These are phyloP conservation scores for Thryonomys swinderianus DNA, from an alignment of 2,113 vertebrate species.

Conservation along the genomic window DNA sequence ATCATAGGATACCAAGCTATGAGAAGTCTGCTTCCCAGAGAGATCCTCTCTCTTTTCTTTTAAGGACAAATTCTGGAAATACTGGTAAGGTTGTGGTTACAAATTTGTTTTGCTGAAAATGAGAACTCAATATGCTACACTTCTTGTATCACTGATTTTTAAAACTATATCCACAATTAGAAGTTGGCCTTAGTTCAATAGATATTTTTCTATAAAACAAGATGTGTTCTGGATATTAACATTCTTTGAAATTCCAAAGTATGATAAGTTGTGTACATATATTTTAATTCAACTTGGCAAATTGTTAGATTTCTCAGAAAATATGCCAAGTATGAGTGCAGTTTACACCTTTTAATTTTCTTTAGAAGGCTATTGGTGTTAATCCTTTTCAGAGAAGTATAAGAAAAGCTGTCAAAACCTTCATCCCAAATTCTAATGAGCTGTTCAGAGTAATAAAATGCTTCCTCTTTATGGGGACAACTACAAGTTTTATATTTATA, in stretches of 20 bases:
- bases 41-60: background rate
- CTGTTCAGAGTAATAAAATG: background rate
- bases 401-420: background rate
- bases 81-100: background rate
- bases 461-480: background rate
- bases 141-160: background rate
- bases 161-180: background rate
- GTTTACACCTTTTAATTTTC: background rate
- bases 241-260: background rate
- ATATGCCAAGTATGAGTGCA: background rate
- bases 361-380: background rate
- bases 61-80: background rate
- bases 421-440: background rate
- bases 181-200: background rate
- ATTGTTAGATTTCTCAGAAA: conserved; percentile 5
- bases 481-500: background rate
- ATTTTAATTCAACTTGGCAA: conserved; percentile 13
- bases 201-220: background rate
- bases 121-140: background rate
- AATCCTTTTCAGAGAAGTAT: background rate
- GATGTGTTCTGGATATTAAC: background rate
- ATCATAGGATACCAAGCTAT: background rate
- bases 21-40: background rate
- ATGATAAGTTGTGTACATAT: background rate
- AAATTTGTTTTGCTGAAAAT: background rate